Percentiles rank a stretch among this genome's conserved stretches.
phyloP scores from a whole-genome alignment of 2,113 vertebrate genomes.

The Crotophaga sulcirostris region DNA sequence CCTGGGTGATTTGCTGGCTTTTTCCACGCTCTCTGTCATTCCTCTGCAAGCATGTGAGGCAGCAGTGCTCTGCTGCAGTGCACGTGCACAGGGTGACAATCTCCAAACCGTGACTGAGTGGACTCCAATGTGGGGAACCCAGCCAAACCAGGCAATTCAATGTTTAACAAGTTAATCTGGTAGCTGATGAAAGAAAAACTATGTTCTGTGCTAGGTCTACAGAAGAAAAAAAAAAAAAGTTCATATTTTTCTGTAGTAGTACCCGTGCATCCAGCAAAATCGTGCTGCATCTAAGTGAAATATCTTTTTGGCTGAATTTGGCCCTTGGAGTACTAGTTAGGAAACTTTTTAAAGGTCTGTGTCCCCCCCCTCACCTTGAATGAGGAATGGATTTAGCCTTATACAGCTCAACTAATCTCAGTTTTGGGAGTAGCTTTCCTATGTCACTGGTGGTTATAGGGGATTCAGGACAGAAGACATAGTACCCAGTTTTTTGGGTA shows the following conservation, averaged over 20 bases:
- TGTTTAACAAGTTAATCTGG: not conserved
- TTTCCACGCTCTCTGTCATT: not conserved
- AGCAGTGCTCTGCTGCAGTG: accelerated
- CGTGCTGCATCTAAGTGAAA: accelerated
- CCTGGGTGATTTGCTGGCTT: not conserved
- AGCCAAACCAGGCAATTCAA: not conserved
- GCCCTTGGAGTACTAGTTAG: not conserved
- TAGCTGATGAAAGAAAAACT: not conserved
- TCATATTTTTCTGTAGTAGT: not conserved
- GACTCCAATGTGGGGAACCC: accelerated
- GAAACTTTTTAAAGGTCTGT: not conserved
- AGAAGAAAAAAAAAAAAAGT: not conserved
- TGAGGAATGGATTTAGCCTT: not conserved
- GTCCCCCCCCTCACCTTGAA: accelerated
- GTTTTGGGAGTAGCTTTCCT: not conserved
- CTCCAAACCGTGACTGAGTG: accelerated
- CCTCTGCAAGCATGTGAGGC: not conserved
- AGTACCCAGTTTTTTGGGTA: not conserved
- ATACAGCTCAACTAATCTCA: not conserved
- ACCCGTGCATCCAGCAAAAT: not conserved
- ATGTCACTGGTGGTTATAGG: not conserved
- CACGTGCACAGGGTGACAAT: not conserved
- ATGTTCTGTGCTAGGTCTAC: not conserved
- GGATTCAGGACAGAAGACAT: not conserved
- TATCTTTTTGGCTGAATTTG: not conserved